Conservation (phyloP, 2,113 vertebrate species). For the Dicentrarchus labrax region DNA sequence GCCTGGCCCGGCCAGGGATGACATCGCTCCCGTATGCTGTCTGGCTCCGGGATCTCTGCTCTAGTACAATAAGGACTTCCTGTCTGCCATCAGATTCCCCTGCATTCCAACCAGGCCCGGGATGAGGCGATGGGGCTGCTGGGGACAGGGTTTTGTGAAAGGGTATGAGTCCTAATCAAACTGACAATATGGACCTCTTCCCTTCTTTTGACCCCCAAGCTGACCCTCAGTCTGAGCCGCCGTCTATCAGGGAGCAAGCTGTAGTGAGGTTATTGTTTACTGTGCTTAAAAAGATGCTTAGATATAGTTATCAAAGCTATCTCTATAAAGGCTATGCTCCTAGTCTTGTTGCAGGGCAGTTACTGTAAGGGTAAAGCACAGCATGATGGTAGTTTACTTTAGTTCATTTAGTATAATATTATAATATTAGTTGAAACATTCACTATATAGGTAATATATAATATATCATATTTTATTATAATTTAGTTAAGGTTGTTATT, state of each 20-base stretch:
- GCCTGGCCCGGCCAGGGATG: constrained; percentile 81
- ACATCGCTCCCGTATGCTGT: constrained; percentile 86
- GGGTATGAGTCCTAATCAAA: constrained; percentile 64
- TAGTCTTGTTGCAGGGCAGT: neutral
- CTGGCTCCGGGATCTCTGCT: constrained; percentile 87
- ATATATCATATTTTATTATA: neutral
- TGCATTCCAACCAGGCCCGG: constrained; percentile 68
- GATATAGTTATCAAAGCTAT: constrained; percentile 26
- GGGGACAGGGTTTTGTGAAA: constrained; percentile 67
- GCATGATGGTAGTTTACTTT: neutral
- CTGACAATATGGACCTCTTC: constrained; percentile 47
- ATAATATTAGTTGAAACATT: neutral
- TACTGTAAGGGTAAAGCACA: neutral
- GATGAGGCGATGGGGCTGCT: constrained; percentile 59
- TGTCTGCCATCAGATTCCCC: constrained; percentile 85
- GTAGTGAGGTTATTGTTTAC: constrained; percentile 25
- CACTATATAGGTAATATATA: neutral
- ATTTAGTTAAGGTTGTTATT: too few species aligned
- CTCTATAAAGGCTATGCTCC: constrained; percentile 19
- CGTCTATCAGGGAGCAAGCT: constrained; percentile 21
- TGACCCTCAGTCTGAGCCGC: constrained; percentile 27
- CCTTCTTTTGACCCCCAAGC: constrained; percentile 42
- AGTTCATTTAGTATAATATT: neutral
- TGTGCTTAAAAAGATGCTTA: constrained; percentile 47
- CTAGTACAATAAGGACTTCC: constrained; percentile 91